Evolutionary conservation across 2,888 invertebrate genomes (phyloP).

Genomic region (Synergus gifuensis): DNA sequence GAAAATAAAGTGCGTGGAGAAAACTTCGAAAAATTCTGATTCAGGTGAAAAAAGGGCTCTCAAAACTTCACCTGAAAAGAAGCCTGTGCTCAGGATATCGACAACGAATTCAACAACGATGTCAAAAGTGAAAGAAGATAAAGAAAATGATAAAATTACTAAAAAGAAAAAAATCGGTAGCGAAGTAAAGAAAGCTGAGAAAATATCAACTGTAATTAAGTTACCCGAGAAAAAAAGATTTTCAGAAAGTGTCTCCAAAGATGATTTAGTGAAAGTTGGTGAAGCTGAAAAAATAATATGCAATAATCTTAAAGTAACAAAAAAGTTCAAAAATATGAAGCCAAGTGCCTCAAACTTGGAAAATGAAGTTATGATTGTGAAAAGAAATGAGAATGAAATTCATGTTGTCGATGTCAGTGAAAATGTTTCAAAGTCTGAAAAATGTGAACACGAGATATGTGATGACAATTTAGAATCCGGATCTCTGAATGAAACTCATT

Average conservation of each 20-base stretch:
- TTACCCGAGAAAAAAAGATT: not conserved
- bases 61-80: slow-evolving; percentile 44
- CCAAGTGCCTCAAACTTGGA: not conserved
- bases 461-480: not conserved
- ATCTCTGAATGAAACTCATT: not conserved
- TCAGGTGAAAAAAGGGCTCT: slow-evolving; percentile 57
- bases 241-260: not conserved
- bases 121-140: slow-evolving; percentile 62
- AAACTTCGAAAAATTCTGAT: slow-evolving; percentile 47
- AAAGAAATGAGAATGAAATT: not conserved
- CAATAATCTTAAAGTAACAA: not conserved
- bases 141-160: slow-evolving; percentile 60
- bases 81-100: slow-evolving; percentile 46
- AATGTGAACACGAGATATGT: not conserved
- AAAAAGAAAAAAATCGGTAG: slow-evolving; percentile 70
- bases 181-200: slow-evolving; percentile 69
- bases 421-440: not conserved
- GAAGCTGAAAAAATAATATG: not conserved
- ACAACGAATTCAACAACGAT: slow-evolving; percentile 56
- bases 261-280: not conserved
- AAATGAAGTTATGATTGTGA: slow-evolving; percentile 53
- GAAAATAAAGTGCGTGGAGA: slow-evolving; percentile 61
- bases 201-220: slow-evolving; percentile 59
- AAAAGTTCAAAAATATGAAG: not conserved
- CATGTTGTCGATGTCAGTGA: too few relatives aligned